Evolutionary conservation across 2,797 vertebrate genomes (phyloP), one percentile per base, ranked within the genome.

Genomic region (Hozukius guyotensis): DNA sequence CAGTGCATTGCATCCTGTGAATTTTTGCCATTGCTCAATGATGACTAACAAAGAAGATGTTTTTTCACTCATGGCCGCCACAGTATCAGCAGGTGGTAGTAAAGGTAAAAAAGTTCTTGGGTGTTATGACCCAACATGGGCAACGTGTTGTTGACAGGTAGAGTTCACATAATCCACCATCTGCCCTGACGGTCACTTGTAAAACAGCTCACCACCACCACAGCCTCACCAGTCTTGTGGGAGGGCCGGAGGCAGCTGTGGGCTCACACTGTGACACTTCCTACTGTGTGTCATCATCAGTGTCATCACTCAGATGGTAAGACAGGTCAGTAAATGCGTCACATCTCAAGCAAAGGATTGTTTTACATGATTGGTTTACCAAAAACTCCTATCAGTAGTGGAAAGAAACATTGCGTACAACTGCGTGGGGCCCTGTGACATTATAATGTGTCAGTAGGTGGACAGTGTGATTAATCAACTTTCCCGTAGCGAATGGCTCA

Each of bases 331-430:
- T 60, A 73, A 86, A 83, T 74, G 42, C 36, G 62, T 72, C 49
- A 24, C 60, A 34, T 73, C 20, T 68, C 67, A 66, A 69, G n/a
- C 27, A 25, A 60, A 71, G 32, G 14, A n/a, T 64, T 68, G 6
- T 27, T 73, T 72, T 59, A 57, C 62, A 74, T 25, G 63, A 80
- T 66, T 36, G 55, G 18, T 77, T 79, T 70, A 80, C 70, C 9
- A 6, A 67, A 66, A 80, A 73, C 59, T 67, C 34, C 42, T 1
- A 20, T 76, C 75, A 80, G 12, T 27, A 5, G 31, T 20, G 77
- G 83, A 87, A 88, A 77, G 75, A 74, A 77, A 80, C 69, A 36
- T 1, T 32, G 66, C 59, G 31, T 78, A 65, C 79, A 63, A 46
- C 22, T 52, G 57, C 1, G 55, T 65, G 20, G 68, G 53, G 4